Evolutionary conservation across 1,140 invertebrate species (phyloP), one percentile per base, ranked within the genome.

Genomic region (Nephila pilipes): DNA sequence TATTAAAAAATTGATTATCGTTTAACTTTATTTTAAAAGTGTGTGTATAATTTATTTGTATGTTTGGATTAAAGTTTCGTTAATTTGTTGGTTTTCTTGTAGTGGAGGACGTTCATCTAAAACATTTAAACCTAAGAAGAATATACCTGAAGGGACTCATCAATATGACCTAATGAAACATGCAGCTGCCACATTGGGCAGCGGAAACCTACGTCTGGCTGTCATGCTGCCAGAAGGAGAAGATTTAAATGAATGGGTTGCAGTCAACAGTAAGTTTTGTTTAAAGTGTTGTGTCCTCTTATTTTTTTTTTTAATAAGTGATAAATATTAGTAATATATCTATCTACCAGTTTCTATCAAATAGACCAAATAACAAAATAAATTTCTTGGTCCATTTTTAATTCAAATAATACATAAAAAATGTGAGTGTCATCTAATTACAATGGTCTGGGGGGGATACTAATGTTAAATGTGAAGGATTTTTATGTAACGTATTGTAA

Each of bases 91-190:
- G 46, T 46, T 46, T 87, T 58, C 60, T 87, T 80, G 94, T 91
- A 95, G 95, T 96, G 98, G 98, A 95, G 97, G 97, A 95, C 97
- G 98, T 95, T 98, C 98, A 93, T 98, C 98, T 85, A 99, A 99
- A 96, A 99, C 99, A 79, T 99, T 99, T 95, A 99, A 99, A 95
- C 99, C 99, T 93, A 99, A 99, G 96, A 99, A 99, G 95, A 99
- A 99, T 96, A 99, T 99, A 95, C 99, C 99, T 6, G 99, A 99
- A 96, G 99, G 99, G 79, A 99, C 98, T 16, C 98, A 99, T 96
- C 99, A 99, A 95, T 99, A 99, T 98, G 99, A 99, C 95, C 96
- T 99, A 95, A 99, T 99, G 98, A 99, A 99, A 96, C 99, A 99
- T 97, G 99, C 99, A 38, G 99, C 99, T 32, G 98, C 99, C 25